Evolutionary conservation across 2,797 vertebrate genomes (phyloP), one percentile per base, ranked within the genome.

Genomic region (Halcyon badia): DNA sequence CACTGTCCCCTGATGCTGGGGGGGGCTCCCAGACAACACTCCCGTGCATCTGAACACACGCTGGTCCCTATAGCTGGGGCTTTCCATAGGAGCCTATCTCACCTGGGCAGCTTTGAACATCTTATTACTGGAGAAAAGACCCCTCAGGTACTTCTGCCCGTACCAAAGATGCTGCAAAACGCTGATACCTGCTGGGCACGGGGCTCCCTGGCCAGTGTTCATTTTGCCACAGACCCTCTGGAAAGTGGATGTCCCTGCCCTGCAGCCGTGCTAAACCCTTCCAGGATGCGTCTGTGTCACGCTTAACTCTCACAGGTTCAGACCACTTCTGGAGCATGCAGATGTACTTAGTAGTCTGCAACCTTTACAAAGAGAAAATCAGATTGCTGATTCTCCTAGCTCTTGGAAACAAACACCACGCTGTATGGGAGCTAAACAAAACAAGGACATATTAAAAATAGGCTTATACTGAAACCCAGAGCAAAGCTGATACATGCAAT

Each of bases 121-220:
- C 17, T 46, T n/a, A 7, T 22, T 9, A 2, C 18, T 33, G 51
- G 12, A 42, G 57, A 71, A 42, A 39, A 78, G 87, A 72, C 20
- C 35, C 6, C 1, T 9, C 24, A 17, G 60, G n/a, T 15, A 5
- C 17, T 17, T 24, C 80, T 85, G 51, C 10, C 37, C 1, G 0
- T 4, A 4, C 2, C 62, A 33, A 64, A 54, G 52, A 14, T 17
- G 57, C 58, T 68, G 76, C 1, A 1, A 41, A 26, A 41, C 0
- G 1, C 57, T 37, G n/a, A 25, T 14, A 11, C 35, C 8, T 13
- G 2, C 44, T 8, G 0, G 44, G 44, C 39, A 42, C 0, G 0
- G 33, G 28, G 35, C 10, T 58, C 39, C 69, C 65, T 22, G 31
- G 44, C 16, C 79, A n/a, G 65, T 33, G 14, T 21, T 57, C 21